Percentiles rank a stretch among this genome's conserved stretches.
These are phyloP conservation scores for Battus philenor DNA, from an alignment of 1,140 invertebrate genomes.

Conservation along the genomic window DNA sequence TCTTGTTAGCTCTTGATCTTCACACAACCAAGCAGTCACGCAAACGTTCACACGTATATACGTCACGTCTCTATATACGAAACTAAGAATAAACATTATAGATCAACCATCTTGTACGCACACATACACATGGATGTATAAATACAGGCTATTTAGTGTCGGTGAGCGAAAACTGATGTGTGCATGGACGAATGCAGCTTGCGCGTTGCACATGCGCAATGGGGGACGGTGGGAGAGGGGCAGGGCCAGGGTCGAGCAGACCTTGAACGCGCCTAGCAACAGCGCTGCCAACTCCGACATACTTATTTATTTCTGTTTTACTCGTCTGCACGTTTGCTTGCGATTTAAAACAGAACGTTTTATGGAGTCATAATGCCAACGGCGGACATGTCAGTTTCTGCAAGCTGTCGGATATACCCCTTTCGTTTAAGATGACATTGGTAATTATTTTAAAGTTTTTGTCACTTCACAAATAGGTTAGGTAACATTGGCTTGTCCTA, in stretches of 20 bases:
- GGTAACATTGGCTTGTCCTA: no score
- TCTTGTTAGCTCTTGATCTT: constrained; percentile 26
- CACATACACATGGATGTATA: constrained; percentile 22
- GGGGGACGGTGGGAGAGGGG: constrained; percentile 25
- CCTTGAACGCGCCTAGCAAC: constrained; percentile 64
- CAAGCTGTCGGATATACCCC: constrained; percentile 22
- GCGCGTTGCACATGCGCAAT: constrained; percentile 26
- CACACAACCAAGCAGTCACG: constrained; percentile 1
- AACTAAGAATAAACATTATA: constrained; percentile 47
- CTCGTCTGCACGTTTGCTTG: constrained; percentile 46
- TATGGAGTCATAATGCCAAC: constrained; percentile 39
- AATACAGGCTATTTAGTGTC: constrained; percentile 17
- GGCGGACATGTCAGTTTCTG: constrained; percentile 25
- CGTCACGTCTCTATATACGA: constrained; percentile 19
- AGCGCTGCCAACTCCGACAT: constrained; percentile 27
- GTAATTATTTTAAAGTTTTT: constrained; percentile 16
- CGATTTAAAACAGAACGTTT: constrained; percentile 46
- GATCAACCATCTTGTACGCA: constrained; percentile 30
- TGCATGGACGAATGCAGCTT: constrained; percentile 42
- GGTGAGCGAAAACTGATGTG: constrained; percentile 20
- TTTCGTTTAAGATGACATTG: constrained; percentile 2
- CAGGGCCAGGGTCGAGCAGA: constrained; percentile 44
- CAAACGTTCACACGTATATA: constrained; percentile 14
- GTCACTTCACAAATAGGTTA: constrained; percentile 3
- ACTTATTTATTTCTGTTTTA: constrained; percentile 59